These are phyloP conservation scores for Phenacoccus solenopsis DNA, from an alignment of 1,140 invertebrate species.

Conservation along the genomic window DNA sequence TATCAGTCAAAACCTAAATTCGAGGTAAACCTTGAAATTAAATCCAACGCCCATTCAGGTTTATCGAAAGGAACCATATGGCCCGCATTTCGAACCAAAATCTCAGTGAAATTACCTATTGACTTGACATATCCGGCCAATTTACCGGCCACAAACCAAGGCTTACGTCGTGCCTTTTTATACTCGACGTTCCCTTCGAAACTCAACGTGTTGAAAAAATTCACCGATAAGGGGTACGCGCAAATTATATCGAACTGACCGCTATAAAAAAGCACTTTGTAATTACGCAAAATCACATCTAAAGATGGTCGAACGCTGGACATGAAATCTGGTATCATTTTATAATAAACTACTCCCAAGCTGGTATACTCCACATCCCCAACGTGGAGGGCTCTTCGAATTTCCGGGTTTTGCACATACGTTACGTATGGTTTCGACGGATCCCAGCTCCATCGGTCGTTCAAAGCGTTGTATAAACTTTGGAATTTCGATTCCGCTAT, in stretches of 20 bases:
- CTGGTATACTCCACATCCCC: conserved; percentile 46
- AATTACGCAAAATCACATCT: conserved; percentile 46
- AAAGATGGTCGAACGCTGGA: conserved; percentile 64
- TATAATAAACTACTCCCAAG: conserved; percentile 44
- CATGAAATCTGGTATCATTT: conserved; percentile 67
- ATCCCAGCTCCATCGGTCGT: conserved; percentile 11
- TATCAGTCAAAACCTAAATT: conserved; percentile 40
- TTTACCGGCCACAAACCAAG: conserved; percentile 18
- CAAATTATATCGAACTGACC: conserved; percentile 68
- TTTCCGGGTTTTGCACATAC: conserved; percentile 44
- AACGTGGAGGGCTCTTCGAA: conserved; percentile 64
- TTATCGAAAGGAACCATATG: conserved; percentile 75
- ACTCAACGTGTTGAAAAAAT: conserved; percentile 44
- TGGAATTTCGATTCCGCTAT: conserved; percentile 19
- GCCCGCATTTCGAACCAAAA: conserved; percentile 64
- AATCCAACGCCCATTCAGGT: conserved; percentile 58
- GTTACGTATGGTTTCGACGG: background rate
- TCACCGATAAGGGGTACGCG: conserved; percentile 60
- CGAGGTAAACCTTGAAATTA: conserved; percentile 59
- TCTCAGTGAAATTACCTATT: conserved; percentile 46
- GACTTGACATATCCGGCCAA: conserved; percentile 22
- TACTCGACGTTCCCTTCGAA: conserved; percentile 53
- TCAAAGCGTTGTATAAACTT: conserved; percentile 22
- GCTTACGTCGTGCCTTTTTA: conserved; percentile 41
- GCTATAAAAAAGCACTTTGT: conserved; percentile 60